Conservation (phyloP, 2,888 invertebrate species). For the Sinodicranocentrus sp. region DNA sequence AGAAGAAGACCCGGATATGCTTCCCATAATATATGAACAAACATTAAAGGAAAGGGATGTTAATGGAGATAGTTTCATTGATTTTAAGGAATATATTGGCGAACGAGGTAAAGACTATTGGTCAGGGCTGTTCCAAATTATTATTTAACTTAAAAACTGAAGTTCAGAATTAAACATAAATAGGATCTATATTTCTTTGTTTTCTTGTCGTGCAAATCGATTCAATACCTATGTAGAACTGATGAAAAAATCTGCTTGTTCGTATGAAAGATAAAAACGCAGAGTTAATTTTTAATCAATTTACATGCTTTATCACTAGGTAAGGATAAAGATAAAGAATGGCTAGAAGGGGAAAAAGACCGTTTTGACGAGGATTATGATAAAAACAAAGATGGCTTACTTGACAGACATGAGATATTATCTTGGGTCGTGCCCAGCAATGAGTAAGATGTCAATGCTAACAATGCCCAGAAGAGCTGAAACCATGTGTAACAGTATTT, state of each 20-base stretch:
- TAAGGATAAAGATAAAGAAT: constrained; percentile 85
- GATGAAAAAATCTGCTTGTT: no score
- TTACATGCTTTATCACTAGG: no score
- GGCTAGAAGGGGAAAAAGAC: constrained; percentile 86
- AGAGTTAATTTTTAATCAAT: background rate
- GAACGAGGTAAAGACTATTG: constrained; percentile 83
- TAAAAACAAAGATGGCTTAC: constrained; percentile 88
- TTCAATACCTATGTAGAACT: no score
- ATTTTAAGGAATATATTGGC: constrained; percentile 91
- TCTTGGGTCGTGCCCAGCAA: constrained; percentile 95
- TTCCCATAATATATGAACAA: constrained; percentile 87
- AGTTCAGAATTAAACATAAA: no score
- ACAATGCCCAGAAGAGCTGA: no score
- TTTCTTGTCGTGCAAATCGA: no score
- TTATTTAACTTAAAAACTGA: no score
- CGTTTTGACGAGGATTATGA: constrained; percentile 94
- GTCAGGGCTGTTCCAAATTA: no score
- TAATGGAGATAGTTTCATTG: constrained; percentile 90
- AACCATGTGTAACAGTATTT: no score
- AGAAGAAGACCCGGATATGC: constrained; percentile 94
- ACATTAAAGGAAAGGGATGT: constrained; percentile 86
- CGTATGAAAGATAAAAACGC: background rate
- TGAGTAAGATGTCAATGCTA: constrained; percentile 83
- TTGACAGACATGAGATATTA: constrained; percentile 88
- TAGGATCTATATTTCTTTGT: no score